Conservation (phyloP, 1,140 invertebrate species). For the Hycleus phaleratus region DNA sequence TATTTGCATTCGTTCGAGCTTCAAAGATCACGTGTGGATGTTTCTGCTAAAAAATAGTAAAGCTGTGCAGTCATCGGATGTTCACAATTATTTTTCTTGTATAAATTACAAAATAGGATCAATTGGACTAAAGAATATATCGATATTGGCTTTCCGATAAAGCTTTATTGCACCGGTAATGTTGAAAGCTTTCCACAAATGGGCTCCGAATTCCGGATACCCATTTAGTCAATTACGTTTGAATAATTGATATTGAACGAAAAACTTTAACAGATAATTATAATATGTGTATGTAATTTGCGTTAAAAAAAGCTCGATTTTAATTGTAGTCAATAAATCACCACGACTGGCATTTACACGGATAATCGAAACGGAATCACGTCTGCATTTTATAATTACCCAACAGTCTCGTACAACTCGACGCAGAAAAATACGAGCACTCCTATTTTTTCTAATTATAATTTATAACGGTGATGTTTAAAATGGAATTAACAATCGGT, state of each 20-base stretch:
- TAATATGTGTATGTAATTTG: neutral
- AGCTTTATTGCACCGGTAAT: neutral
- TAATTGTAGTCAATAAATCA: too few species aligned
- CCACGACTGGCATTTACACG: too few species aligned
- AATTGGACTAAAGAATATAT: too few species aligned
- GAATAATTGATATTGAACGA: slow-evolving; percentile 13
- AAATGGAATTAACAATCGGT: slow-evolving; percentile 14
- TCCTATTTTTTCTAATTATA: too few species aligned
- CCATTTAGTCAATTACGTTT: slow-evolving; percentile 7
- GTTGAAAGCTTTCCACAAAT: slow-evolving; percentile 7
- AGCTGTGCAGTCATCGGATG: slow-evolving; percentile 42
- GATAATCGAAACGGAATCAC: too few species aligned
- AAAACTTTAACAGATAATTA: neutral
- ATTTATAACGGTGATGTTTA: too few species aligned
- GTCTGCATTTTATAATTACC: too few species aligned
- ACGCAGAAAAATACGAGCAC: too few species aligned
- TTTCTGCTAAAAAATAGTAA: slow-evolving; percentile 75
- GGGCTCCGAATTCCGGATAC: slow-evolving; percentile 6
- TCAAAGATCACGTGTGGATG: slow-evolving; percentile 95
- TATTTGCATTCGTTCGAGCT: slow-evolving; percentile 75
- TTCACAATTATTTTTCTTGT: slow-evolving; percentile 7
- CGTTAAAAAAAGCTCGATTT: slow-evolving; percentile 1
- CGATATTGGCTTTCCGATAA: neutral
- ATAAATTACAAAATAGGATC: too few species aligned
- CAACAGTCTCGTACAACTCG: too few species aligned